Percentiles rank a stretch among this genome's conserved stretches.
Evolutionary conservation across 2,113 vertebrate species (phyloP).

Genomic region (Sphaerodactylus townsendi): DNA sequence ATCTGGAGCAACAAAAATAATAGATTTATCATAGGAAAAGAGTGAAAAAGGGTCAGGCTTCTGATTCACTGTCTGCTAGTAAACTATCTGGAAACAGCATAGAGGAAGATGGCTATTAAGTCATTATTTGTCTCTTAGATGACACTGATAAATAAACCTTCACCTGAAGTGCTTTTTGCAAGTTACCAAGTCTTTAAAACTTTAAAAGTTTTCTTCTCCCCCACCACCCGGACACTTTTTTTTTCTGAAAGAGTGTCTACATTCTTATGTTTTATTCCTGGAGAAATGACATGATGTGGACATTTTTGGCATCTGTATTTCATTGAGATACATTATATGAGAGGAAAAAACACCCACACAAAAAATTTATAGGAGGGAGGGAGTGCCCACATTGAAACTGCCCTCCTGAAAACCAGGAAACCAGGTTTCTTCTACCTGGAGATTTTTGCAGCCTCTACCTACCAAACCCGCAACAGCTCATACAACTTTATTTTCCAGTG

Average conservation of each 20-base stretch:
- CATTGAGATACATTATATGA: slow-evolving; percentile 62
- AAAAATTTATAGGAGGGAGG: slow-evolving; percentile 52
- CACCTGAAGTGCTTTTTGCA: slow-evolving; percentile 60
- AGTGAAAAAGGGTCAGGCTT: background rate
- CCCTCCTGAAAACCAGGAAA: slow-evolving; percentile 15
- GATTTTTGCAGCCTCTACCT: slow-evolving; percentile 24
- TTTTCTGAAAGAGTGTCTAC: slow-evolving; percentile 59
- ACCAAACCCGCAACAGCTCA: background rate
- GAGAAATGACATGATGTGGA: slow-evolving; percentile 63
- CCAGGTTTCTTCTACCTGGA: slow-evolving; percentile 24
- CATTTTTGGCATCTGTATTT: slow-evolving; percentile 64
- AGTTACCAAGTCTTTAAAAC: slow-evolving; percentile 54
- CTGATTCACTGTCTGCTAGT: slow-evolving; percentile 3
- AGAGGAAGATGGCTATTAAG: slow-evolving; percentile 16
- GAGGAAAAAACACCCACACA: slow-evolving; percentile 58
- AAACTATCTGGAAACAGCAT: slow-evolving; percentile 27
- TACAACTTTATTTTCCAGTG: slow-evolving; percentile 40
- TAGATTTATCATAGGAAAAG: background rate
- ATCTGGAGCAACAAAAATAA: background rate
- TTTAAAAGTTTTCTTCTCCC: slow-evolving; percentile 54
- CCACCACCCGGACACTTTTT: background rate
- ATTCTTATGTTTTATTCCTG: slow-evolving; percentile 58
- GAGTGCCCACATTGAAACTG: slow-evolving; percentile 36
- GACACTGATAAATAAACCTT: slow-evolving; percentile 67
- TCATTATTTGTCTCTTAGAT: slow-evolving; percentile 53